Percentiles rank a stretch among this genome's conserved stretches.
Conservation (phyloP, 2,113 vertebrate genomes). For the Anguilla rostrata region DNA sequence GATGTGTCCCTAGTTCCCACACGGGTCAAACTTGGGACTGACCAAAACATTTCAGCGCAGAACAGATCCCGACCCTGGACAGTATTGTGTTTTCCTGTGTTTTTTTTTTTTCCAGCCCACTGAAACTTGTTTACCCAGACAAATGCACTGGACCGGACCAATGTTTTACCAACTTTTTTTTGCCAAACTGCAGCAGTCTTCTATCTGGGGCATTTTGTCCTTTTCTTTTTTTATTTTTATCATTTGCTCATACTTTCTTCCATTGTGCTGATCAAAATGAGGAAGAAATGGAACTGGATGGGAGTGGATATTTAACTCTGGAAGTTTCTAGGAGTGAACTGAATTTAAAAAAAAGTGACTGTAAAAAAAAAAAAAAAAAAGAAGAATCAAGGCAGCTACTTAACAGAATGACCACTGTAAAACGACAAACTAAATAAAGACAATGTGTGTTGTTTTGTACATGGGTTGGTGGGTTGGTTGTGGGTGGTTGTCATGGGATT, state of each 20-base stretch:
- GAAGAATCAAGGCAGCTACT: slow-evolving; percentile 74
- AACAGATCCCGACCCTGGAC: not conserved
- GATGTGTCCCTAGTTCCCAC: not conserved
- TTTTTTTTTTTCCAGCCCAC: slow-evolving; percentile 17
- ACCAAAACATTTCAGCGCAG: not conserved
- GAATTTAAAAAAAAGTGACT: slow-evolving; percentile 49
- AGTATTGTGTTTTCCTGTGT: not conserved
- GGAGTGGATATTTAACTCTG: slow-evolving; percentile 1
- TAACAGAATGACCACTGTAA: slow-evolving; percentile 76
- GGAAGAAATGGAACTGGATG: slow-evolving; percentile 46
- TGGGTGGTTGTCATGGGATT: no score
- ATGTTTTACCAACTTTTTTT: slow-evolving; percentile 38
- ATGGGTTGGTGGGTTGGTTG: no score
- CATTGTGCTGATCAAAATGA: slow-evolving; percentile 63
- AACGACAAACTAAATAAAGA: slow-evolving; percentile 73
- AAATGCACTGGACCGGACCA: slow-evolving; percentile 60
- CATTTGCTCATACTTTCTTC: slow-evolving; percentile 61
- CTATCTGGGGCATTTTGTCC: slow-evolving; percentile 58
- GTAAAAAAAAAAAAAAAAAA: slow-evolving; percentile 49
- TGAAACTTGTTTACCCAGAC: slow-evolving; percentile 37
- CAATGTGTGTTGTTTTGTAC: no score
- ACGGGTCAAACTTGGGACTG: not conserved
- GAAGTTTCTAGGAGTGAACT: slow-evolving; percentile 28
- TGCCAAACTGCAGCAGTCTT: slow-evolving; percentile 67
- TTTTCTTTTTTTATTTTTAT: slow-evolving; percentile 39